Base-by-base conservation (phyloP, 1,140 invertebrate genomes). In the Procambarus clarkii region DNA sequence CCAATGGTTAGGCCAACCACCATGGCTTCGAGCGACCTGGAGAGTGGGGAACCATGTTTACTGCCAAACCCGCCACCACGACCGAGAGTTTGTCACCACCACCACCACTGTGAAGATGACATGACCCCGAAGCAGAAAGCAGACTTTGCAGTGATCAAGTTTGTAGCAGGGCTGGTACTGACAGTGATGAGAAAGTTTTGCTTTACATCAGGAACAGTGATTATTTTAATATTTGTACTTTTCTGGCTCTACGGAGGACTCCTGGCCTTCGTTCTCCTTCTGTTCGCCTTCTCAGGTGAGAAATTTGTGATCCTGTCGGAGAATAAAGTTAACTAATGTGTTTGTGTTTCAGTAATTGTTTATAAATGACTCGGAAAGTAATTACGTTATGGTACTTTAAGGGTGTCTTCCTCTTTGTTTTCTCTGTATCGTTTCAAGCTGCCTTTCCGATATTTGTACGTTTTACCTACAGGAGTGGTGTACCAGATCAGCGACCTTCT, bases 401-500 rank as follows among this genome's bases (percentile, higher is more conserved):
- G 7, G 7, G 7, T 54, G 13, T 54, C 7, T 54, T 11, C 13
- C 2, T 54, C 50, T 8, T 54, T 54, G 13, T 54, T 54, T 54
- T 2, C 2, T 11, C 13, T 54, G 7, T 8, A 8, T 0, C 13
- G 7, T 54, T 5, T 54, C 50, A 54, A 54, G 7, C 13, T 54
- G 50, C 1, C 50, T 8, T 54, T 54, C 50, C 13, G 7, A 54
- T 11, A 54, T 0, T 54, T 2, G 2, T 5, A 54, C 13, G 13
- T 54, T 2, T 54, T 54, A 54, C 44, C 95, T 95, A 64, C 94
- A 98, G 97, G 96, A 91, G 95, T 97, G 91, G 95, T 98, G 34
- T 99, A 98, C 94, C 96, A 97, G 94, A 96, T 96, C 64, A 97
- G 98, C 94, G 98, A 99, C 94, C 95, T 96, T 92, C 95, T 98